Evolutionary conservation across 2,113 vertebrate genomes (phyloP).

Genomic region (Alces alces): DNA sequence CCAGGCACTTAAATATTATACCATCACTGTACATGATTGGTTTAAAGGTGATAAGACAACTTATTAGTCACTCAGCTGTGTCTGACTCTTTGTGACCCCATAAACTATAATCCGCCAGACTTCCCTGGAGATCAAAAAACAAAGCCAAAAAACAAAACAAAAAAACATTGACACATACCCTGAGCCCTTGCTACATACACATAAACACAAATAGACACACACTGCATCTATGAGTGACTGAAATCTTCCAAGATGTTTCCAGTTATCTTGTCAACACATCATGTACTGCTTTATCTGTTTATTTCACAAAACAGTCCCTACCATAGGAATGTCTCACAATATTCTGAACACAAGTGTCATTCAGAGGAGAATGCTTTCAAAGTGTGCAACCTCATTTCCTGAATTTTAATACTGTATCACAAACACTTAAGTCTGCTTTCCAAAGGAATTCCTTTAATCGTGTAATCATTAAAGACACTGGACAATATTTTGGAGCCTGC

Average conservation of each 20-base stretch:
- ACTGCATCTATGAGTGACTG: not conserved
- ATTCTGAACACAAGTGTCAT: constrained; percentile 22
- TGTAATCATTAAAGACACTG: not conserved
- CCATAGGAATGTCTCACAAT: constrained; percentile 13
- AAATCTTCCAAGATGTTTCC: not conserved
- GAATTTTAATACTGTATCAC: not conserved
- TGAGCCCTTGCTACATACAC: not conserved
- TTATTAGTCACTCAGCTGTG: not conserved
- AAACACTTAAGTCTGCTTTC: not conserved
- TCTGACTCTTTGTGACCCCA: not conserved
- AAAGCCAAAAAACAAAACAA: not conserved
- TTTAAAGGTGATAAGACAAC: not conserved
- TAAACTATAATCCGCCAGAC: not conserved
- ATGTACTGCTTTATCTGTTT: not conserved
- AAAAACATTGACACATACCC: not conserved
- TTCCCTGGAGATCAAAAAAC: not conserved
- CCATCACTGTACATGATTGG: not conserved
- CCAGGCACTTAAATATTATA: not conserved
- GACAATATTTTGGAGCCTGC: not conserved
- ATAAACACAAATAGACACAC: not conserved
- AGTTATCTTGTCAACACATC: not conserved
- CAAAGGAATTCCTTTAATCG: not conserved
- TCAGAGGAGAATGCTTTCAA: constrained; percentile 22
- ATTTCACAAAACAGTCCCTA: constrained; percentile 13
- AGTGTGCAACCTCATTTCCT: not conserved